Evolutionary conservation across 2,888 invertebrate species (phyloP).

Genomic region (Synergus itoensis): DNA sequence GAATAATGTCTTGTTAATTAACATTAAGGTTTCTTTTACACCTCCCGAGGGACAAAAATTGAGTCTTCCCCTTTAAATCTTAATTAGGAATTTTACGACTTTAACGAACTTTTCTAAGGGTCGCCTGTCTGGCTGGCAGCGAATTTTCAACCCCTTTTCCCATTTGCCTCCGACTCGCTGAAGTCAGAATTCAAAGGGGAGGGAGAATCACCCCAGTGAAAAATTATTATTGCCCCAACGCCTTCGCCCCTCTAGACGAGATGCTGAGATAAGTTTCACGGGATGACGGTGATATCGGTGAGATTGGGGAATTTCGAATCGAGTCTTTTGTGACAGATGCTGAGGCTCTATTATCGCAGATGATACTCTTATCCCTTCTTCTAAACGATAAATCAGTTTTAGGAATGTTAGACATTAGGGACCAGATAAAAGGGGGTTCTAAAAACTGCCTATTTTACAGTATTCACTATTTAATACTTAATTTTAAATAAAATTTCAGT

Average conservation of each 20-base stretch:
- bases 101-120: slow-evolving; percentile 33
- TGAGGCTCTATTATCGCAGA: slow-evolving; percentile 29
- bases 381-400: slow-evolving; percentile 35
- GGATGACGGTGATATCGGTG: slow-evolving; percentile 27
- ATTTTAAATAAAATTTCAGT: too few relatives aligned
- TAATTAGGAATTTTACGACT: slow-evolving; percentile 40
- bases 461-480: too few relatives aligned
- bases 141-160: slow-evolving; percentile 31
- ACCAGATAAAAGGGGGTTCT: slow-evolving; percentile 4
- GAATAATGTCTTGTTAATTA: slow-evolving; percentile 32
- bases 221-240: slow-evolving; percentile 38
- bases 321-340: slow-evolving; percentile 41
- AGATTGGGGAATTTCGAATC: slow-evolving; percentile 12
- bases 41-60: slow-evolving; percentile 7
- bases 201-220: slow-evolving; percentile 25
- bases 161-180: neutral
- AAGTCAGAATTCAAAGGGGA: slow-evolving; percentile 16
- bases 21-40: slow-evolving; percentile 27
- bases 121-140: slow-evolving; percentile 9
- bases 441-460: neutral
- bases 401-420: neutral
- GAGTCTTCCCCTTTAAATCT: slow-evolving; percentile 28
- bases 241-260: slow-evolving; percentile 7
- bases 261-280: slow-evolving; percentile 27
- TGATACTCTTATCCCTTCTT: slow-evolving; percentile 36